Evolutionary conservation across 2,797 vertebrate species (phyloP).

Genomic region (Halcyon smyrnensis): DNA sequence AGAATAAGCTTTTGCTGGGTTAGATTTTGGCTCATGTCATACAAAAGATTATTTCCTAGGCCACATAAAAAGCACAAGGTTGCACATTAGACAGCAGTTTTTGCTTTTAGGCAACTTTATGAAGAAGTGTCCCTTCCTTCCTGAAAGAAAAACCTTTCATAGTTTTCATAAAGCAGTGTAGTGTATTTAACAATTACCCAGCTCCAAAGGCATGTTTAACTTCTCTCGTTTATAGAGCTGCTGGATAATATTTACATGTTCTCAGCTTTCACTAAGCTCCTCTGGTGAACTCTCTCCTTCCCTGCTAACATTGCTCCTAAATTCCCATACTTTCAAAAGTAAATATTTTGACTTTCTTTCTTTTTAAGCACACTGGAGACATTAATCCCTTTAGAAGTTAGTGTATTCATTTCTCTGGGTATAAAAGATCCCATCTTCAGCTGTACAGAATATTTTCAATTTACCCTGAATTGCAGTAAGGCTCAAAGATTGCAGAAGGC

Average conservation of each 20-base stretch:
- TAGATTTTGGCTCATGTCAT: background rate
- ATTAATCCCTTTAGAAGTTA: conserved; percentile 19
- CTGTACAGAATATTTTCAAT: background rate
- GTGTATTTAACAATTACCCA: background rate
- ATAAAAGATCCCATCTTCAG: background rate
- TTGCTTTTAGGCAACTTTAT: background rate
- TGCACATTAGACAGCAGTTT: background rate
- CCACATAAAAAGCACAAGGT: background rate
- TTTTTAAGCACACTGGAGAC: background rate
- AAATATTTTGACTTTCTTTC: conserved; percentile 47
- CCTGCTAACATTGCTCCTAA: background rate
- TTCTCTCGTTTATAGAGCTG: background rate
- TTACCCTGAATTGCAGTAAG: background rate
- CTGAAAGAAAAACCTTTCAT: background rate
- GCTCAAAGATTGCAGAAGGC: background rate
- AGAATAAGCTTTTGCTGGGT: background rate
- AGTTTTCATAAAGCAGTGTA: background rate
- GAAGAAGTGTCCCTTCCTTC: background rate
- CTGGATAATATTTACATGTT: conserved; percentile 42
- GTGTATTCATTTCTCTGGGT: background rate
- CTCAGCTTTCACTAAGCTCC: background rate
- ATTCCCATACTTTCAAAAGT: background rate
- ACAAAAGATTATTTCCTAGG: background rate
- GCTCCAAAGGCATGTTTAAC: background rate
- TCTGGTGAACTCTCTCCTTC: background rate